Conservation (phyloP, 2,797 vertebrate genomes). For the Lophius americanus region DNA sequence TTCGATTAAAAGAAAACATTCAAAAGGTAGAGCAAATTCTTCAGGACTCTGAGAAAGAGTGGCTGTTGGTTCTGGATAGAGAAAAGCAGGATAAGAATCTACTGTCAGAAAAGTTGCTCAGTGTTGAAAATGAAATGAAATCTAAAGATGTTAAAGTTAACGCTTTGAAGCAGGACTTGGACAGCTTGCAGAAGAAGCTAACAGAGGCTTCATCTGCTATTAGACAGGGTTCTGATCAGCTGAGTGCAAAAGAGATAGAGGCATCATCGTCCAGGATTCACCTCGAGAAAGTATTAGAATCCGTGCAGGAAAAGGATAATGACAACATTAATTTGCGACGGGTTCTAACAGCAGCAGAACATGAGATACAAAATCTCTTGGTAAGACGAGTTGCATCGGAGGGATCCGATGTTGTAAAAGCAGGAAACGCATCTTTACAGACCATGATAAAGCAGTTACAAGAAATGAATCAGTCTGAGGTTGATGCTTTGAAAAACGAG, state of each 20-base stretch:
- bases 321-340: slow-evolving; percentile 73
- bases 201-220: slow-evolving; percentile 76
- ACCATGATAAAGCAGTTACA: slow-evolving; percentile 72
- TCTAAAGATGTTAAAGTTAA: slow-evolving; percentile 84
- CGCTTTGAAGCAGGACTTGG: slow-evolving; percentile 84
- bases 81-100: slow-evolving; percentile 80
- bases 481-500: slow-evolving; percentile 67
- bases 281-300: slow-evolving; percentile 80
- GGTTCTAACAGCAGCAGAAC: slow-evolving; percentile 75
- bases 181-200: slow-evolving; percentile 82
- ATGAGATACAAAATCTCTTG: slow-evolving; percentile 65
- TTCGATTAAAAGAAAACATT: slow-evolving; percentile 79
- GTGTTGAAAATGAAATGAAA: slow-evolving; percentile 81
- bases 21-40: slow-evolving; percentile 83
- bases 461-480: slow-evolving; percentile 61
- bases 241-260: slow-evolving; percentile 76
- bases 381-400: slow-evolving; percentile 44
- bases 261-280: slow-evolving; percentile 74
- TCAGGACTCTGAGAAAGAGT: slow-evolving; percentile 85
- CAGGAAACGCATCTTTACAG: slow-evolving; percentile 70
- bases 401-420: slow-evolving; percentile 49
- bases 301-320: slow-evolving; percentile 79
- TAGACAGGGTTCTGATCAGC: slow-evolving; percentile 73
- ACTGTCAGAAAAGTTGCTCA: slow-evolving; percentile 77
- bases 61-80: slow-evolving; percentile 83